phyloP scores from a whole-genome alignment of 2,113 vertebrate species.

The Meriones unguiculatus region DNA sequence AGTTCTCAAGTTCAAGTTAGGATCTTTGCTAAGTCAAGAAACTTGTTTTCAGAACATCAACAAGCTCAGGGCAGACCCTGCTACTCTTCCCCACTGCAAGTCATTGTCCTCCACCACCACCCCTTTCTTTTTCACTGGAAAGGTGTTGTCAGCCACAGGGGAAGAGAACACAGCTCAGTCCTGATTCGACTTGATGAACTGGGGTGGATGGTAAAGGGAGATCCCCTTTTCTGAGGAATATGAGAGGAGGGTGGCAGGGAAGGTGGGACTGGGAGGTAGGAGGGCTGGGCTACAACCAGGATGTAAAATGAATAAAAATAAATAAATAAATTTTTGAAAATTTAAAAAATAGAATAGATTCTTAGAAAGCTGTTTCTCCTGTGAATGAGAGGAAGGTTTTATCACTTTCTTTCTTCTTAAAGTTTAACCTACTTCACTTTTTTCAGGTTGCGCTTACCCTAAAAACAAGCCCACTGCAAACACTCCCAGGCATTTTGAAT shows the following conservation, averaged over 20 bases:
- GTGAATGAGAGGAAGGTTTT: rapidly evolving
- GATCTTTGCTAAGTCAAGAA: not conserved
- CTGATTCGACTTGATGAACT: too few relatives aligned
- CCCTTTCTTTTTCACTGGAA: not conserved
- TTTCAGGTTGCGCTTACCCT: not conserved
- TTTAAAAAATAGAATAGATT: too few relatives aligned
- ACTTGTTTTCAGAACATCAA: not conserved
- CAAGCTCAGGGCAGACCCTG: not conserved
- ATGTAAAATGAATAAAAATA: too few relatives aligned
- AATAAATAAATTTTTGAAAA: too few relatives aligned
- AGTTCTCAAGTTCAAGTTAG: not conserved
- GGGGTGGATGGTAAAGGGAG: too few relatives aligned
- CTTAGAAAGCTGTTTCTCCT: not conserved
- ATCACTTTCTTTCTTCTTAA: not conserved
- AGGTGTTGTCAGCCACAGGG: too few relatives aligned
- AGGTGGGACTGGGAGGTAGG: too few relatives aligned
- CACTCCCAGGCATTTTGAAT: not conserved
- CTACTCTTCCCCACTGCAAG: not conserved
- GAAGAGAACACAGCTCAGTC: too few relatives aligned
- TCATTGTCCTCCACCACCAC: not conserved
- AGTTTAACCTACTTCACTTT: not conserved
- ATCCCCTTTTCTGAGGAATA: too few relatives aligned
- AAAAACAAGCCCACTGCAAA: not conserved
- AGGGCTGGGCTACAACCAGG: too few relatives aligned
- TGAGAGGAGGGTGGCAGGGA: too few relatives aligned